Conservation (phyloP, 2,113 vertebrate genomes). For the Menidia beryllina region DNA sequence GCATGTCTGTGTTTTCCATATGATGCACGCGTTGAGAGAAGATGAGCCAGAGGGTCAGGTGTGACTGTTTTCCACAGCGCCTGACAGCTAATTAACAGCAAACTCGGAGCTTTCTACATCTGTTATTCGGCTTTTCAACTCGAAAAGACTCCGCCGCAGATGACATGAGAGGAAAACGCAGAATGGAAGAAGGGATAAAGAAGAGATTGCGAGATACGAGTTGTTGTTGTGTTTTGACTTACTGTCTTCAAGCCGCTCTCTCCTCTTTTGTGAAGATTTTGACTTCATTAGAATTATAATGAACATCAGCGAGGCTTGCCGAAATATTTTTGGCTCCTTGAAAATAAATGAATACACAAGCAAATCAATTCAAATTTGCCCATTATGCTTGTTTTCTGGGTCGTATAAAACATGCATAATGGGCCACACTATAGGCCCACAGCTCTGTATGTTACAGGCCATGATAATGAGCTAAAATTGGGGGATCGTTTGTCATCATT, state of each 20-base stretch:
- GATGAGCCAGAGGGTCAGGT: conserved; percentile 41
- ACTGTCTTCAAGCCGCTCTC: conserved; percentile 53
- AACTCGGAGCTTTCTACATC: conserved; percentile 32
- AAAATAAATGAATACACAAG: conserved; percentile 62
- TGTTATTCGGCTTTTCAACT: conserved; percentile 26
- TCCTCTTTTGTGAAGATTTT: conserved; percentile 61
- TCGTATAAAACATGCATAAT: conserved; percentile 47
- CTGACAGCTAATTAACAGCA: conserved; percentile 58
- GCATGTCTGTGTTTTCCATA: conserved; percentile 25
- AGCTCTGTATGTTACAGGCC: not conserved
- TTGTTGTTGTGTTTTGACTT: conserved; percentile 60
- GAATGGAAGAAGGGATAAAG: conserved; percentile 9
- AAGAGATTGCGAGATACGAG: conserved; percentile 18
- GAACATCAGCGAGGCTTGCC: conserved; percentile 59
- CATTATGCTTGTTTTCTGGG: conserved; percentile 59
- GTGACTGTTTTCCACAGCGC: conserved; percentile 32
- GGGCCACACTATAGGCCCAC: conserved; percentile 26
- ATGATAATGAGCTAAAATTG: conserved; percentile 41
- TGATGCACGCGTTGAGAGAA: conserved; percentile 1
- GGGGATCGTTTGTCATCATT: conserved; percentile 60
- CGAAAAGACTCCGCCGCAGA: conserved; percentile 23
- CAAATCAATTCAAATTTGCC: conserved; percentile 67
- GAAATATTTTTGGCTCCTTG: conserved; percentile 70
- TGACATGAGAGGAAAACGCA: conserved; percentile 2
- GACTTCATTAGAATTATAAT: conserved; percentile 79